Evolutionary conservation across 2,797 vertebrate genomes (phyloP), one percentile per base, ranked within the genome.

Genomic region (Danio choprae): DNA sequence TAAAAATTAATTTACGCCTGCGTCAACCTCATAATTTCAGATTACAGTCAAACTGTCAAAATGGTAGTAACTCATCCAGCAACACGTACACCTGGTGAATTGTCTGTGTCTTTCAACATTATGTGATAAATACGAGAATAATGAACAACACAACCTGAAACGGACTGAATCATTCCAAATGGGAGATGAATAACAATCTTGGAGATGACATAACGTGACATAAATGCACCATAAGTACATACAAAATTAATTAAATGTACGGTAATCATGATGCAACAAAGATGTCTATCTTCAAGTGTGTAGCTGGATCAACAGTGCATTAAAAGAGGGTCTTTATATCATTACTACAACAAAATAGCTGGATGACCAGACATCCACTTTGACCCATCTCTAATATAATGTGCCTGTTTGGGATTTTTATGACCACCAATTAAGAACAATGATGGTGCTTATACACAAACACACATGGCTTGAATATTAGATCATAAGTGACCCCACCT

Each of bases 371-470:
- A 48, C 48, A 53, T 51, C 29, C 16, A 18, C 48, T 69, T 15
- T 53, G 67, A 53, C 10, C 48, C 10, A 20, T 55, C 7, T 11
- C 36, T 41, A 69, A 12, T 43, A 44, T 22, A 44, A 5, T 56
- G 12, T 73, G 55, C 41, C 12, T 44, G 46, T 22, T 16, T 60
- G 16, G 15, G 36, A 43, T 41, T 41, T 74, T 53, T 51, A 62
- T 43, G 36, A 41, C 73, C 36, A 67, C 55, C 20, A 40, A 22
- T 56, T 68, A 62, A 44, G 41, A 40, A 70, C 68, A 80, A 73
- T 75, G 70, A 71, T 15, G 18, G 53, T 64, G 53, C 71, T 46
- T 80, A 64, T 77, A 74, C 58, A 43, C 80, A 51, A 71, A 67
- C 51, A 58, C 46, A 38, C 38, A 48, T 81, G 71, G 79, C 65